Percentiles rank a stretch among this genome's conserved stretches.
Conservation (phyloP, 2,113 vertebrate genomes). For the Lota lota region DNA sequence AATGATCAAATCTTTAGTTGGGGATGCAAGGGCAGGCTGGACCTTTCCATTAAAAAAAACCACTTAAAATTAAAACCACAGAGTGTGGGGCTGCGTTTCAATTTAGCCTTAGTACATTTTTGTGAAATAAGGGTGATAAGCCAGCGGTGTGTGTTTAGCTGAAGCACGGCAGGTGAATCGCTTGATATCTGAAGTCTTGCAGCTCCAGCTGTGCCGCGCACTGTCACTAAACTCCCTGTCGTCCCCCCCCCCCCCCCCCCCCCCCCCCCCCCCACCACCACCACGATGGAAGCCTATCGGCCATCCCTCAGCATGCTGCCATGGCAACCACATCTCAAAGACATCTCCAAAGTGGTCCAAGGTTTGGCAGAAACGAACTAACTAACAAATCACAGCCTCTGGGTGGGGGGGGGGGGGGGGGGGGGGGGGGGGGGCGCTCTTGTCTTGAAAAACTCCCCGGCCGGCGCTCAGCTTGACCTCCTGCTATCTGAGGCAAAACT, state of each 20-base stretch:
- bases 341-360: constrained; percentile 13
- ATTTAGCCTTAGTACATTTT: no score
- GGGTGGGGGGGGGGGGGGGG: background rate
- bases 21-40: no score
- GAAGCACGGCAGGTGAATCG: constrained; percentile 39
- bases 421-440: background rate
- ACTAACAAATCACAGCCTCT: background rate
- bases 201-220: background rate
- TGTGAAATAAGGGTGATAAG: no score
- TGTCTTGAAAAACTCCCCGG: no score
- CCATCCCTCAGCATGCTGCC: constrained; percentile 31
- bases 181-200: constrained; percentile 47
- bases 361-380: constrained; percentile 14
- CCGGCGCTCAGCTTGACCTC: no score
- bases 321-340: constrained; percentile 41
- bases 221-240: constrained; percentile 18
- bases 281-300: constrained; percentile 13
- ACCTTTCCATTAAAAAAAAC: no score
- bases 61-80: no score
- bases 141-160: no score
- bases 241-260: constrained; percentile 1
- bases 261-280: background rate
- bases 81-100: no score
- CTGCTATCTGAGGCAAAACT: no score
- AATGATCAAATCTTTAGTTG: no score